Percentiles rank a stretch among this genome's conserved stretches.
Evolutionary conservation across 1,140 invertebrate species (phyloP).

Genomic region (Hestina assimilis): DNA sequence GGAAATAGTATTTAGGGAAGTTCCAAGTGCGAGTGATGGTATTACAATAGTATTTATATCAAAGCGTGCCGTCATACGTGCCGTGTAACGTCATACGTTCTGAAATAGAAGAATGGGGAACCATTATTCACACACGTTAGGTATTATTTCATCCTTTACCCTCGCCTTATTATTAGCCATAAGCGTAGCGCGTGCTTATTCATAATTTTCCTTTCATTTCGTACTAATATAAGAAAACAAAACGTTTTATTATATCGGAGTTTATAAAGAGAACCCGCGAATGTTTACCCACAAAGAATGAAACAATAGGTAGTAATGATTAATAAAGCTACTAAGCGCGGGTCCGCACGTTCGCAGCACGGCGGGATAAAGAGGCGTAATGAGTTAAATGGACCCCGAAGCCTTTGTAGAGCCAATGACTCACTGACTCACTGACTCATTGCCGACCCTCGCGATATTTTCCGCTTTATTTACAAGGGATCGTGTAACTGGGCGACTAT

Average conservation of each 20-base stretch:
- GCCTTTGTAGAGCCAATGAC: neutral
- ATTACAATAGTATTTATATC: no score
- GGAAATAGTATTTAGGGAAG: no score
- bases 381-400: conserved; percentile 7
- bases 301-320: conserved; percentile 15
- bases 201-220: conserved; percentile 3
- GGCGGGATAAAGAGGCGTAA: conserved; percentile 17
- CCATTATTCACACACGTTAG: neutral
- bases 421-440: conserved; percentile 13
- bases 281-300: conserved; percentile 9
- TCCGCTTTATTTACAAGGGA: conserved; percentile 13
- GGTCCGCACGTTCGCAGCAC: neutral
- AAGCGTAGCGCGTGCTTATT: conserved; percentile 1
- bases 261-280: neutral
- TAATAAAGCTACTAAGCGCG: conserved; percentile 19
- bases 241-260: conserved; percentile 1
- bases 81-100: neutral
- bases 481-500: neutral
- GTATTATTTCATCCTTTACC: neutral
- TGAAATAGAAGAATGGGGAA: neutral
- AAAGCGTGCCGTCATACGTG: neutral
- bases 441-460: conserved; percentile 6
- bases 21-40: no score
- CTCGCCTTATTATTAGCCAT: neutral
- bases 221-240: conserved; percentile 9